phyloP scores from a whole-genome alignment of 1,140 invertebrate genomes.

The Mercenaria mercenaria region DNA sequence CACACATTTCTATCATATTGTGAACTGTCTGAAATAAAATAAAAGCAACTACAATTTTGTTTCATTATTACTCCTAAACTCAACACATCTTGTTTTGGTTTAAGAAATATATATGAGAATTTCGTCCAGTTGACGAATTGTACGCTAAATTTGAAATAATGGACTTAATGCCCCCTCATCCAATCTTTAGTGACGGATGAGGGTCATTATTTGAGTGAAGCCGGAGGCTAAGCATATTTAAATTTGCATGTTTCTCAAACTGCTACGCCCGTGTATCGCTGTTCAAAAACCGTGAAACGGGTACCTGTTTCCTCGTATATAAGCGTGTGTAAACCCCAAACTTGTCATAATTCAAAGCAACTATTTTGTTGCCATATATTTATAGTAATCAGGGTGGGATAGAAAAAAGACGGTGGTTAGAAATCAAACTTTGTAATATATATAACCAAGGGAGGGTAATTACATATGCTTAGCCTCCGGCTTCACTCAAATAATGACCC shows the following conservation, averaged over 20 bases:
- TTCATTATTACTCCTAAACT: no score
- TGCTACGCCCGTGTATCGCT: not conserved
- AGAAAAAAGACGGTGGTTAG: no score
- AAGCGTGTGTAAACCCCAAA: not conserved
- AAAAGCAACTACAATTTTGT: no score
- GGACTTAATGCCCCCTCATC: conserved; percentile 19
- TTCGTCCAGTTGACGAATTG: no score
- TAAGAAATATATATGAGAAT: no score
- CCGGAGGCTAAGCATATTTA: conserved; percentile 12
- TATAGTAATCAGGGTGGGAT: not conserved
- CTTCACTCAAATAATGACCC: conserved; percentile 39
- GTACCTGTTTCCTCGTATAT: not conserved
- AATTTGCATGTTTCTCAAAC: not conserved
- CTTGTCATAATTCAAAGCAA: not conserved
- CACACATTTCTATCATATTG: no score
- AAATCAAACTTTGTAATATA: not conserved
- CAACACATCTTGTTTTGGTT: no score
- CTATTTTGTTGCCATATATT: not conserved
- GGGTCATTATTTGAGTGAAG: conserved; percentile 42
- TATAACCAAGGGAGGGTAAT: conserved; percentile 56
- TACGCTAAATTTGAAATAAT: no score
- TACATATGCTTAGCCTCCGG: conserved; percentile 26
- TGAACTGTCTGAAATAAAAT: no score
- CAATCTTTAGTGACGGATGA: conserved; percentile 6
- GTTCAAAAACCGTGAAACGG: not conserved